Evolutionary conservation across 2,113 vertebrate genomes (phyloP), one percentile per base, ranked within the genome.

Genomic region (Carassius gibelio): DNA sequence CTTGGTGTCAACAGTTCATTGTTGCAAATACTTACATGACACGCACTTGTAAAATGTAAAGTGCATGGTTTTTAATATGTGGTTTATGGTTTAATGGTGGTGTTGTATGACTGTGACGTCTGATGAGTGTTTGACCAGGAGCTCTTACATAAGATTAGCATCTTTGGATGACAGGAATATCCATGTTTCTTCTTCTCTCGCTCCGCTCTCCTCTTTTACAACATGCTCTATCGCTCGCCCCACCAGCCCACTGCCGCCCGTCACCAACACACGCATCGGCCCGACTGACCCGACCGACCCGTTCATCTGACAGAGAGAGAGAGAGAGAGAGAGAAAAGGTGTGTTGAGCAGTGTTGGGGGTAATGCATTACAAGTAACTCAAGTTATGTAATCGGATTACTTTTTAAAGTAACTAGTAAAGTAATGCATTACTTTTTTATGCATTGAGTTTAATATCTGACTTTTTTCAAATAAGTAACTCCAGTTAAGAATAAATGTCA

Each of bases 81-180:
- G 68, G 21, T 38, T 38, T 9, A 66, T 17, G 17, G 7, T 34
- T 6, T 17, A 69, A 69, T 36, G 66, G 36, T 17, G 17, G 9
- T 45, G 69, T 21, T n/a, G 19, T n/a, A 10, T 72, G 11, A 11
- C 11, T 3, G 71, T 76, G 75, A 21, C 2, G 2, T 26, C 15
- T 55, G n/a, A 48, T 26, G 21, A 21, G 23, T 75, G 74, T 15
- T 57, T 57, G 23, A 36, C 21, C 57, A 30, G 45, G 38, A 30
- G 48, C 21, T 13, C 96, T 95, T 93, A 99, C 98, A 93, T 96
- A 71, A 99, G 94, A 88, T 99, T 92, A 0, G 96, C 98, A 0
- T 99, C 98, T 85, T 93, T 96, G 78, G 97, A 99, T 26, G 97
- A 97, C 26, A 97, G 95, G 0, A 99, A 99, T 84, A 96, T 94